These are phyloP conservation scores for Clarias gariepinus DNA, from an alignment of 2,113 vertebrate species.

Conservation along the genomic window DNA sequence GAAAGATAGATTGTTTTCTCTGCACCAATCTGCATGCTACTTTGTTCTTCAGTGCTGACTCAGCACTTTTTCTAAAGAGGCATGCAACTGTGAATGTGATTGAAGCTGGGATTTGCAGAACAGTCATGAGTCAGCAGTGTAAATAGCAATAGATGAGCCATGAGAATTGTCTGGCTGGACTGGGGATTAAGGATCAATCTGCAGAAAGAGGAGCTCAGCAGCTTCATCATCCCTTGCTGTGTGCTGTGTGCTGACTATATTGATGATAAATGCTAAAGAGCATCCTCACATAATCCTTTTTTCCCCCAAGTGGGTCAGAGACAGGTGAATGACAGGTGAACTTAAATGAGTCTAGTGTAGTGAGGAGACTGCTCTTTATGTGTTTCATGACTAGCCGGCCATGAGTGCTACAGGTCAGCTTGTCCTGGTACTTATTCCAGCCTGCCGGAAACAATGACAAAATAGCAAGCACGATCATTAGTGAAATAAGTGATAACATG, in stretches of 20 bases:
- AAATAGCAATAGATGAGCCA: background rate
- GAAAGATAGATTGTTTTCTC: background rate
- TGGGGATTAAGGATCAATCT: background rate
- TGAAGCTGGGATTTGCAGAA: background rate
- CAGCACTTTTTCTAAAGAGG: background rate
- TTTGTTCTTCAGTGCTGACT: background rate
- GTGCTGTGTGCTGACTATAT: background rate
- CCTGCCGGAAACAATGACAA: no score
- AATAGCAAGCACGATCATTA: no score
- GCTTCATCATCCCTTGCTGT: background rate
- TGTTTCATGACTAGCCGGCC: background rate
- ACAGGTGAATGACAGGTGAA: background rate
- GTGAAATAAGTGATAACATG: no score
- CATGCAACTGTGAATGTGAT: background rate
- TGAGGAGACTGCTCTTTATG: background rate
- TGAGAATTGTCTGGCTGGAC: background rate
- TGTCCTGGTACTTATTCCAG: no score
- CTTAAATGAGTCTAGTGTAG: background rate
- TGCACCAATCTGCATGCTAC: background rate
- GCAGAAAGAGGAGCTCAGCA: background rate
- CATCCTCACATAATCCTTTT: background rate
- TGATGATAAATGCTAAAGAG: background rate
- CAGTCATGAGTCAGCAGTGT: background rate
- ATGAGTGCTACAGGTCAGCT: background rate
- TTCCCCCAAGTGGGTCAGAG: background rate